Evolutionary conservation across 2,797 vertebrate genomes (phyloP), one percentile per base, ranked within the genome.

Genomic region (Hypotaenidia philippensis): DNA sequence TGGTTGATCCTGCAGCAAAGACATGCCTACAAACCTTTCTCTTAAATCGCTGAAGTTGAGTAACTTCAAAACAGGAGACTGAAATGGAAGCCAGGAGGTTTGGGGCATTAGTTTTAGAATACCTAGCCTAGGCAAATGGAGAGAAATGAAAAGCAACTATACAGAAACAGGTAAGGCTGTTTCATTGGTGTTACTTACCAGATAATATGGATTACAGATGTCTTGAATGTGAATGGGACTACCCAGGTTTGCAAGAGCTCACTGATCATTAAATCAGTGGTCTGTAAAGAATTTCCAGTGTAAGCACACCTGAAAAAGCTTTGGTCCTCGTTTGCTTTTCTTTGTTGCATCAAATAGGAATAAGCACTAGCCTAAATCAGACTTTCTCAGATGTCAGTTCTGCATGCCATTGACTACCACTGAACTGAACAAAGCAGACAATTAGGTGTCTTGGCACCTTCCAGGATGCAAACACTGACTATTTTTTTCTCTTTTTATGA

Each of bases 221-320:
- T 95, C 95, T 57, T 7, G 11, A 40, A 40, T 75, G 32, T 76
- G 44, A 90, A 44, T 71, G 21, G 41, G 31, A 83, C 69, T 80
- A 56, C 25, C 36, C 81, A 27, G 18, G 81, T 94, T 74, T 85
- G 25, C 61, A 83, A 53, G 31, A 8, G n/a, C 22, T 71, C 41
- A 49, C 34, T 91, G 27, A 83, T 92, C 34, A 57, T 75, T 21
- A 83, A 90, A 94, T 75, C 36, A 72, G 41, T 86, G 61, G 40
- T 83, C 61, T 87, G 36, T 61, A 93, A 93, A 81, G 52, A 93
- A 60, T 79, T 86, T 92, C 47, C 40, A 69, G 63, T 87, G 23
- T n/a, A 9, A 66, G 40, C 9, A 79, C 10, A 61, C 49, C 56
- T 63, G 69, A 69, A 60, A n/a, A 25, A 74, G 7, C 60, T 66